Evolutionary conservation across 2,113 vertebrate species (phyloP).

Genomic region (Xyrauchen texanus): DNA sequence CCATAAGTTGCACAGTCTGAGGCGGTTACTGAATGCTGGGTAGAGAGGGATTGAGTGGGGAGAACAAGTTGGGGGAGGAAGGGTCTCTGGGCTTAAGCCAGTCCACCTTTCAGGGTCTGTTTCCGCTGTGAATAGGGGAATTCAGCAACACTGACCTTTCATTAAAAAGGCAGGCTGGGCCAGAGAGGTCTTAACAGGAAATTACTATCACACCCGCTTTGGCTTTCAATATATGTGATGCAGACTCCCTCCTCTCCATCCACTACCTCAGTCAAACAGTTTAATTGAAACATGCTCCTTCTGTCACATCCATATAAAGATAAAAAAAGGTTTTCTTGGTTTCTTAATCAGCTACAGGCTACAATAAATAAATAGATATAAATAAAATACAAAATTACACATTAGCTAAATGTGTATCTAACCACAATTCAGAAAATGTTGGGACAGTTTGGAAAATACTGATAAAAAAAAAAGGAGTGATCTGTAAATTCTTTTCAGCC

Average conservation of each 20-base stretch:
- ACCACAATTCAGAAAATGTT: no score
- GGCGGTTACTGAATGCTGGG: constrained; percentile 78
- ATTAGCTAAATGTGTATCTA: no score
- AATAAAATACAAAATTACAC: no score
- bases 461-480: no score
- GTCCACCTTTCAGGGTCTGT: constrained; percentile 85
- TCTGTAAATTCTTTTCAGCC: no score
- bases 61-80: constrained; percentile 64
- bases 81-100: constrained; percentile 68
- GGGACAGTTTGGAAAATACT: no score
- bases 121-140: constrained; percentile 80
- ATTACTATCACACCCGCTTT: constrained; percentile 74
- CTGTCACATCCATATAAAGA: constrained; percentile 16
- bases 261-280: constrained; percentile 1
- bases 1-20: constrained; percentile 72
- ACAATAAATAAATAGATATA: no score
- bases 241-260: constrained; percentile 6
- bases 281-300: constrained; percentile 2
- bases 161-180: constrained; percentile 81
- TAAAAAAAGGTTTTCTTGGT: no score
- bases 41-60: constrained; percentile 42
- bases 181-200: constrained; percentile 84
- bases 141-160: constrained; percentile 69
- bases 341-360: no score
- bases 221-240: constrained; percentile 55